These are phyloP conservation scores for Emmelina monodactyla DNA, from an alignment of 2,888 invertebrate genomes.

Conservation along the genomic window DNA sequence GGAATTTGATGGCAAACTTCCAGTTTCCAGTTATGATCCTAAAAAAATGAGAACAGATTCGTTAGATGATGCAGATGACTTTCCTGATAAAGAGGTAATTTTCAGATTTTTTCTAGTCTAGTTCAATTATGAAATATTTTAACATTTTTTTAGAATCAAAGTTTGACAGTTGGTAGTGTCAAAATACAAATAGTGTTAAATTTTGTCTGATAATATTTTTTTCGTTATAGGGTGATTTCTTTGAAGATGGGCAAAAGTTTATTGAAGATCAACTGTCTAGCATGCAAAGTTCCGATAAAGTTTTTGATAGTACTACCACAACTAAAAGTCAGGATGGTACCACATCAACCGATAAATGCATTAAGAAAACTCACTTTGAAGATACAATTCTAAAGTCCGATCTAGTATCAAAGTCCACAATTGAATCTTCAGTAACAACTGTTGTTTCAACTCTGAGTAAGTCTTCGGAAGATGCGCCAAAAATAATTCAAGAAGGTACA, in stretches of 20 bases:
- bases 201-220: slow-evolving; percentile 4
- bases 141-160: too few species aligned
- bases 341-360: not conserved
- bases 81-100: slow-evolving; percentile 61
- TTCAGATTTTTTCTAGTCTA: too few species aligned
- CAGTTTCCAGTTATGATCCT: slow-evolving; percentile 48
- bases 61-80: slow-evolving; percentile 60
- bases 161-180: too few species aligned
- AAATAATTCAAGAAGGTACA: slow-evolving; percentile 53
- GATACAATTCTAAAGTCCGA: slow-evolving; percentile 39
- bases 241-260: slow-evolving; percentile 27
- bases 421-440: slow-evolving; percentile 57
- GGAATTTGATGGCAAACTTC: slow-evolving; percentile 42
- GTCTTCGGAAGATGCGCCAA: slow-evolving; percentile 55
- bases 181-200: too few species aligned
- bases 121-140: too few species aligned
- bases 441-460: slow-evolving; percentile 53
- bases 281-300: not conserved
- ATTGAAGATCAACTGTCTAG: not conserved
- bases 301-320: too few species aligned
- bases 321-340: not conserved
- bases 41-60: slow-evolving; percentile 57
- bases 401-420: slow-evolving; percentile 52
- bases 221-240: slow-evolving; percentile 38
- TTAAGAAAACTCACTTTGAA: slow-evolving; percentile 36